phyloP scores from a whole-genome alignment of 1,140 invertebrate genomes.

The Pollicipes pollicipes region DNA sequence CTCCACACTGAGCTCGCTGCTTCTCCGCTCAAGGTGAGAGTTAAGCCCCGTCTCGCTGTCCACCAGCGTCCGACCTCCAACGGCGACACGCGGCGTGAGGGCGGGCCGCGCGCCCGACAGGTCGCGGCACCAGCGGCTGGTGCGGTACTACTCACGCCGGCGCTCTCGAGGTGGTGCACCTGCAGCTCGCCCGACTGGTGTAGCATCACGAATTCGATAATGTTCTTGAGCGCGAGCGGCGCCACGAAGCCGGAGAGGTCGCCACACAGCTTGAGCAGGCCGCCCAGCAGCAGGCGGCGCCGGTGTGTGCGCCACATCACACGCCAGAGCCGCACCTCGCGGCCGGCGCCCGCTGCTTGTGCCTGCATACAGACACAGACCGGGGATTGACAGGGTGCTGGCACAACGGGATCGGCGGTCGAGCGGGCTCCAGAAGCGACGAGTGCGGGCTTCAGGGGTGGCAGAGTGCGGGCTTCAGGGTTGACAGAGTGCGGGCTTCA shows the following conservation, averaged over 20 bases:
- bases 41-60: no score
- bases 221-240: constrained; percentile 51
- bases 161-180: background rate
- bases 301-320: constrained; percentile 50
- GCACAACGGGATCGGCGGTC: no score
- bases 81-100: no score
- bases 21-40: no score
- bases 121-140: no score
- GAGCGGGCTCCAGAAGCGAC: background rate
- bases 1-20: no score
- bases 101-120: no score
- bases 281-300: constrained; percentile 49
- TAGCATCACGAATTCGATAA: constrained; percentile 45
- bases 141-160: constrained; percentile 10
- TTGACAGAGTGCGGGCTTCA: no score
- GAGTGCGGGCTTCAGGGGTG: no score
- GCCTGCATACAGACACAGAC: background rate
- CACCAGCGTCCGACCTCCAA: no score
- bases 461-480: no score
- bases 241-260: constrained; percentile 54
- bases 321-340: constrained; percentile 34
- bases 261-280: constrained; percentile 53
- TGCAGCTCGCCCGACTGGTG: constrained; percentile 13
- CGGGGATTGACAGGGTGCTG: background rate
- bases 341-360: constrained; percentile 19